These are phyloP conservation scores for Anomalospiza imberbis DNA, from an alignment of 2,797 vertebrate genomes.

Conservation along the genomic window DNA sequence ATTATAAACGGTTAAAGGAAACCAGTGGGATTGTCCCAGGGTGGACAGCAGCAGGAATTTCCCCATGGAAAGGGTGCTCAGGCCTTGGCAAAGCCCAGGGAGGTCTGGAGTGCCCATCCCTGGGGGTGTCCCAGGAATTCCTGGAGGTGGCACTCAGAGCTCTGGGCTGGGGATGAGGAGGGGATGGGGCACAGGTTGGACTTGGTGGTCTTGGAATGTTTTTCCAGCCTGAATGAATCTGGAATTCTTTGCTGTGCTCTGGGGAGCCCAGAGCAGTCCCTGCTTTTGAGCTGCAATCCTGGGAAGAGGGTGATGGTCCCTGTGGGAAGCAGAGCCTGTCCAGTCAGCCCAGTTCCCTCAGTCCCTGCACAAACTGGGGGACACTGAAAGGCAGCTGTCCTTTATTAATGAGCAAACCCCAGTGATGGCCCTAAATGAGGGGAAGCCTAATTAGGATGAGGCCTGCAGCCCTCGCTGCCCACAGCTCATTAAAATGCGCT, in stretches of 20 bases:
- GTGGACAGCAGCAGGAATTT: neutral
- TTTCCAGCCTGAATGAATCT: neutral
- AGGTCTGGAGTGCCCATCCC: neutral
- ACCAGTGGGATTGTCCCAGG: neutral
- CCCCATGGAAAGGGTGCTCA: neutral
- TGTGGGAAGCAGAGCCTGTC: neutral
- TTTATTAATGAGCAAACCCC: conserved; percentile 1
- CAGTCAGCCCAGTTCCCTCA: neutral
- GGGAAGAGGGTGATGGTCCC: accelerated
- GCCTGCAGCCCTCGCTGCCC: neutral
- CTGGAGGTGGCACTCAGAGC: neutral
- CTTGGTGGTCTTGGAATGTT: neutral
- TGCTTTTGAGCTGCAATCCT: neutral
- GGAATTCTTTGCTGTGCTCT: neutral
- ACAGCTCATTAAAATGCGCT: neutral
- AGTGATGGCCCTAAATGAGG: neutral
- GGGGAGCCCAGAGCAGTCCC: neutral
- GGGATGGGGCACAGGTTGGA: neutral
- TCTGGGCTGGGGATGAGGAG: neutral
- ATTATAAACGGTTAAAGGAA: accelerated
- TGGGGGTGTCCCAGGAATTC: neutral
- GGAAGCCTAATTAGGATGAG: neutral
- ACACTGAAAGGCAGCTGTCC: neutral
- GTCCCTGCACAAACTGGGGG: neutral
- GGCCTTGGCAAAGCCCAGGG: neutral